These are phyloP conservation scores for Epirrita christyi DNA, from an alignment of 2,888 invertebrate species.

Conservation along the genomic window DNA sequence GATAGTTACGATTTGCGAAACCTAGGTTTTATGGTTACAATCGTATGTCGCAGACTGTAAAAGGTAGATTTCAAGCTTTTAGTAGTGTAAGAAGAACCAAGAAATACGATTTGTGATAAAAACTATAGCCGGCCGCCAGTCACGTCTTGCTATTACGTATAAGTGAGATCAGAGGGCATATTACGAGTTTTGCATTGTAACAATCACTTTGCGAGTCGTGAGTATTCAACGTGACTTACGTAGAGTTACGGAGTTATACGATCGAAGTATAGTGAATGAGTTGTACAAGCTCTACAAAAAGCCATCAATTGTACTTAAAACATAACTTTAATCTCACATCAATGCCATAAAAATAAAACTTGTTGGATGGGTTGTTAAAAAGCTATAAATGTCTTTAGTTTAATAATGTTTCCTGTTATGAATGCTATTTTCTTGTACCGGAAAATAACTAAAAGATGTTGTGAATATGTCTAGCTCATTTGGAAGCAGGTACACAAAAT, in stretches of 20 bases:
- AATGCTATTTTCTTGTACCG: slow-evolving; percentile 1
- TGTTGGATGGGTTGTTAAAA: slow-evolving; percentile 6
- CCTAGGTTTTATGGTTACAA: slow-evolving; percentile 28
- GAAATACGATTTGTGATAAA: background rate
- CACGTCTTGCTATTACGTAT: too few species aligned
- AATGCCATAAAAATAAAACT: background rate
- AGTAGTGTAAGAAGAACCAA: background rate
- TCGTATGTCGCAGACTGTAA: slow-evolving; percentile 28
- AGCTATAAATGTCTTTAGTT: slow-evolving; percentile 6
- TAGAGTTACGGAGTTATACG: too few species aligned
- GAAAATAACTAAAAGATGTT: background rate
- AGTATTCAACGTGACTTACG: too few species aligned
- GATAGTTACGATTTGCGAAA: slow-evolving; percentile 29
- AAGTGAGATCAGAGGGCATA: too few species aligned
- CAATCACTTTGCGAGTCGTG: too few species aligned
- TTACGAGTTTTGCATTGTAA: too few species aligned
- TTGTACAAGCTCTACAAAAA: background rate
- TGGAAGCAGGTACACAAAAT: too few species aligned
- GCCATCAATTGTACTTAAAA: background rate
- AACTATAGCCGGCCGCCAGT: background rate
- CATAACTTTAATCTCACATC: background rate
- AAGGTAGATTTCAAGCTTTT: slow-evolving; percentile 6
- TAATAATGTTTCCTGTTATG: slow-evolving; percentile 16
- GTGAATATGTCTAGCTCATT: background rate
- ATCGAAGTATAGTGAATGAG: too few species aligned